These are phyloP conservation scores for Hemichromis elongatus DNA, from an alignment of 2,113 vertebrate genomes.

Conservation along the genomic window DNA sequence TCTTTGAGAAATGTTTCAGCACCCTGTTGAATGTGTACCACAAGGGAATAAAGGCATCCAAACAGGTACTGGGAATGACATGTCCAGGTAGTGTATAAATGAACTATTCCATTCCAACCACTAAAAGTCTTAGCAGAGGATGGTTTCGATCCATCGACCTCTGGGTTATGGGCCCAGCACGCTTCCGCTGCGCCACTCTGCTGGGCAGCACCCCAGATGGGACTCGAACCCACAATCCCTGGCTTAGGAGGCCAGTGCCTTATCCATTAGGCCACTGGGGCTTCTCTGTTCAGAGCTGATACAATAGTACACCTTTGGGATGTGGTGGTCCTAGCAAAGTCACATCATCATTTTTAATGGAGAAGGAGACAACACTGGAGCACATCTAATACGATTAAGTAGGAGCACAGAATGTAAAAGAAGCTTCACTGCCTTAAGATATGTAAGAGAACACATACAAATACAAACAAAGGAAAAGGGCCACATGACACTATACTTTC, in stretches of 20 bases:
- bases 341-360: too few species aligned
- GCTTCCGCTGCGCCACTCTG: conserved; percentile 82
- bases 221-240: conserved; percentile 61
- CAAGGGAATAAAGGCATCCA: too few species aligned
- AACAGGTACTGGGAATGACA: too few species aligned
- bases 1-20: background rate
- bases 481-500: background rate
- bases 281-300: too few species aligned
- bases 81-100: too few species aligned
- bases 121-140: conserved; percentile 72
- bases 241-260: conserved; percentile 76
- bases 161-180: conserved; percentile 83
- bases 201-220: conserved; percentile 47
- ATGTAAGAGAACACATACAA: background rate
- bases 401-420: background rate
- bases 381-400: background rate
- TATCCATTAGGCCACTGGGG: conserved; percentile 83
- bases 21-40: background rate
- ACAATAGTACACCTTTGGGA: too few species aligned
- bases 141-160: conserved; percentile 83
- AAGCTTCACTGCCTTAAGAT: background rate
- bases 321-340: too few species aligned
- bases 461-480: background rate
- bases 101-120: too few species aligned
- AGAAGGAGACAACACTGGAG: background rate